Conservation (phyloP, 2,113 vertebrate species). For the Tretioscincus oriximinensis region DNA sequence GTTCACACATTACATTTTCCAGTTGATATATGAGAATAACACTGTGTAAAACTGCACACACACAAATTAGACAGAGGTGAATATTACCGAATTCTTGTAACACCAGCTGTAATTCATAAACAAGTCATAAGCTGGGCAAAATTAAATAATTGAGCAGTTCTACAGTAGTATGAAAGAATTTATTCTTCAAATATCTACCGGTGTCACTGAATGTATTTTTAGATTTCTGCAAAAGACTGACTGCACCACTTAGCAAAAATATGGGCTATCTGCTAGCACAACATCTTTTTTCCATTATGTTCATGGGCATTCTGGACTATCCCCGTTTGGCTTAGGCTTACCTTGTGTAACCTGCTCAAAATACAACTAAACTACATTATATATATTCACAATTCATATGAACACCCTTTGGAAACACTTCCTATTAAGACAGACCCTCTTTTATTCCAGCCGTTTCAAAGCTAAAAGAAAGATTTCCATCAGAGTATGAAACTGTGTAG, state of each 20-base stretch:
- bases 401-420: not conserved
- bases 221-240: not conserved
- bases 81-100: not conserved
- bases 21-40: not conserved
- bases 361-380: not conserved
- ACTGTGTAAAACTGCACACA: not conserved
- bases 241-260: not conserved
- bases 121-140: not conserved
- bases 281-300: conserved; percentile 9
- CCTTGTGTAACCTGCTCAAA: not conserved
- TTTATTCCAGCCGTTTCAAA: not conserved
- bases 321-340: not conserved
- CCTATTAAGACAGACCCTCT: not conserved
- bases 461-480: not conserved
- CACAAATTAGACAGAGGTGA: too few relatives aligned
- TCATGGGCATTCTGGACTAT: not conserved
- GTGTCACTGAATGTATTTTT: not conserved
- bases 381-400: not conserved
- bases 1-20: not conserved
- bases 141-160: not conserved
- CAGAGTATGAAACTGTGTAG: not conserved
- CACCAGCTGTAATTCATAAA: not conserved
- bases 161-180: not conserved
- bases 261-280: not conserved
- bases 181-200: not conserved